These are phyloP conservation scores for Nomia melanderi DNA, from an alignment of 1,140 invertebrate genomes.

Conservation along the genomic window DNA sequence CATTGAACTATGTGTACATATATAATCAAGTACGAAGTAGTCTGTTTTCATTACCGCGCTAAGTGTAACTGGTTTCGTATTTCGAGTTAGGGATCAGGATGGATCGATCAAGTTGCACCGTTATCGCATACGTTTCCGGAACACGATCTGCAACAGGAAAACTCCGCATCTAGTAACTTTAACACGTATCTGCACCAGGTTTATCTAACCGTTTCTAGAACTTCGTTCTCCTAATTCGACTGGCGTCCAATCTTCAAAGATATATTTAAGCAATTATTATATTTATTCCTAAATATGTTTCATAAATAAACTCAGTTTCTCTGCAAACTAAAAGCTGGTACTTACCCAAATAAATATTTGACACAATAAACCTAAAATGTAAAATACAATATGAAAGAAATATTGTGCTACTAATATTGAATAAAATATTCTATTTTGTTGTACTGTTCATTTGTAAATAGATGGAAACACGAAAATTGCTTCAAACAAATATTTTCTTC, in stretches of 20 bases:
- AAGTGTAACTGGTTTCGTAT: constrained; percentile 12
- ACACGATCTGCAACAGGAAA: constrained; percentile 37
- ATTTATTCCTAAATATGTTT: too few species aligned
- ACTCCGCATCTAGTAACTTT: constrained; percentile 54
- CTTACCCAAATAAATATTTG: too few species aligned
- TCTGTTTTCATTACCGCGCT: constrained; percentile 8
- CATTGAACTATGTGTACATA: not conserved
- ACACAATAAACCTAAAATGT: too few species aligned
- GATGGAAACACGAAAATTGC: too few species aligned
- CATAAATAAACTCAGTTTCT: too few species aligned
- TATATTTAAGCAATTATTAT: too few species aligned
- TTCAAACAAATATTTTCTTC: too few species aligned
- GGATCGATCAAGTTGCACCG: constrained; percentile 47
- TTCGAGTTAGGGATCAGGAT: constrained; percentile 50
- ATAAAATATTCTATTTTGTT: too few species aligned
- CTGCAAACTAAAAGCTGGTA: too few species aligned
- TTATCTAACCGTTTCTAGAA: not conserved
- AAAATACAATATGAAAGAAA: too few species aligned
- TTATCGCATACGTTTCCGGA: constrained; percentile 44
- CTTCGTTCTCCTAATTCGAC: not conserved
- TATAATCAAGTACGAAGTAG: not conserved
- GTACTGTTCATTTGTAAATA: too few species aligned
- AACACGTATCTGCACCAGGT: constrained; percentile 18
- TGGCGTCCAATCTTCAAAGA: not conserved
- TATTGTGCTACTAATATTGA: too few species aligned